Conservation (phyloP, 2,113 vertebrate species). For the Cyprinodon tularosa region DNA sequence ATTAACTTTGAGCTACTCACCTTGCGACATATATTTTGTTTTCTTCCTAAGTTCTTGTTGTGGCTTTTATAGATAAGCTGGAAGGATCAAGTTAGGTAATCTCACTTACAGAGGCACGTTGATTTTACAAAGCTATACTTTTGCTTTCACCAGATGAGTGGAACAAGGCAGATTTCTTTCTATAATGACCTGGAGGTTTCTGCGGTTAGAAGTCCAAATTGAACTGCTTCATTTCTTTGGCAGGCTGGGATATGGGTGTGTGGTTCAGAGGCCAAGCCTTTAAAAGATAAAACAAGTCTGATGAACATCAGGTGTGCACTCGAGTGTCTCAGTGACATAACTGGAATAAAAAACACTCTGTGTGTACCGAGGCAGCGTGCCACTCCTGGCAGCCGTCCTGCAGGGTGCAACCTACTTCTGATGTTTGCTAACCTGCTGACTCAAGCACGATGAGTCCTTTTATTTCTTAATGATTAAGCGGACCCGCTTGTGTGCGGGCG, state of each 20-base stretch:
- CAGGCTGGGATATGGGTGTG: background rate
- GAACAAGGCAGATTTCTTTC: background rate
- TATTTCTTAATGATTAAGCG: conserved; percentile 7
- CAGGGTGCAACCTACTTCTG: conserved; percentile 32
- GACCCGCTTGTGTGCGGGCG: conserved; percentile 7
- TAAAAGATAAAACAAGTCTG: background rate
- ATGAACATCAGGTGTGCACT: background rate
- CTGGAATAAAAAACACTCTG: conserved; percentile 30
- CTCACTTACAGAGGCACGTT: background rate
- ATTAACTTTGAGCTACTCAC: background rate
- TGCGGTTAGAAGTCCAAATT: conserved; percentile 35
- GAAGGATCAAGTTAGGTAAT: background rate
- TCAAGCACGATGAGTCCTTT: conserved; percentile 33
- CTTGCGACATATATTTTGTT: conserved; percentile 4
- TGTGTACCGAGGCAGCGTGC: conserved; percentile 47
- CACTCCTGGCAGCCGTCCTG: conserved; percentile 52
- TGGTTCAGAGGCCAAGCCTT: background rate
- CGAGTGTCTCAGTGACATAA: conserved; percentile 27
- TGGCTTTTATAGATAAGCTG: conserved; percentile 19
- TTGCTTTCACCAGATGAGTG: conserved; percentile 35
- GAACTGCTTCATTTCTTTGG: background rate
- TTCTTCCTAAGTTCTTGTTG: conserved; percentile 5
- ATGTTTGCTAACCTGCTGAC: conserved; percentile 37
- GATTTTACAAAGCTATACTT: conserved; percentile 30
- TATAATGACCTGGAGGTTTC: conserved; percentile 15